Base-by-base conservation (phyloP, 2,113 vertebrate genomes). In the Colinus virginianus region DNA sequence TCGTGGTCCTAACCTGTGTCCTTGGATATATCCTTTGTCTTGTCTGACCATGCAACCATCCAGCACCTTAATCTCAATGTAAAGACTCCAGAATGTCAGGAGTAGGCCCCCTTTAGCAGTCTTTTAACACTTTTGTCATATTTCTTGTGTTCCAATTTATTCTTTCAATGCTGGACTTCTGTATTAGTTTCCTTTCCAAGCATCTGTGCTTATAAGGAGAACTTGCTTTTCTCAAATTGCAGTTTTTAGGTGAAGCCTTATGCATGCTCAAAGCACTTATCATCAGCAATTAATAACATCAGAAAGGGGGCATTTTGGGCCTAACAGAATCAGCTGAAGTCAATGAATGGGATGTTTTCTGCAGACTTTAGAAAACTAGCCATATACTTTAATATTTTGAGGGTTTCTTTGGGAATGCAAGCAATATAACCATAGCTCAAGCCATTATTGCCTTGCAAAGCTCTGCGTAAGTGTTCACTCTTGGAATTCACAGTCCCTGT, bases 81-180 rank as follows among this genome's bases (percentile, higher is more conserved):
- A 94, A 67, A 75, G 46, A n/a, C 40, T 78, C 62, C n/a, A 71
- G 17, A 78, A 88, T 49, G 51, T 48, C n/a, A 85, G 23, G 64
- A 74, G 18, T 20, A 53, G 21, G 6, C 23, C 5, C 34, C 19
- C 21, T 56, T 42, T 14, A 25, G 22, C 34, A 26, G 18, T n/a
- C 18, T 71, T 83, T 43, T 48, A 61, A 9, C 20, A 38, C 67
- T 34, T 16, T 13, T 43, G 2, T 38, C 40, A 6, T 38, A 3
- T 13, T 90, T 25, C 45, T 32, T 17, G 5, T 36, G 3, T 68
- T 89, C 64, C 14, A 22, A 10, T 59, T 77, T 83, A 28, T 77
- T 64, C 28, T 83, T 87, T 66, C 28, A 32, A 0, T 19, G n/a
- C 7, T 46, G 48, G 55, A 63, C 42, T 68, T 83, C 40, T 36